A percentile compares a stretch with the other conserved stretches of the same genome.
Conservation (phyloP, 2,113 vertebrate species). For the Tenebrosternarchus preto region DNA sequence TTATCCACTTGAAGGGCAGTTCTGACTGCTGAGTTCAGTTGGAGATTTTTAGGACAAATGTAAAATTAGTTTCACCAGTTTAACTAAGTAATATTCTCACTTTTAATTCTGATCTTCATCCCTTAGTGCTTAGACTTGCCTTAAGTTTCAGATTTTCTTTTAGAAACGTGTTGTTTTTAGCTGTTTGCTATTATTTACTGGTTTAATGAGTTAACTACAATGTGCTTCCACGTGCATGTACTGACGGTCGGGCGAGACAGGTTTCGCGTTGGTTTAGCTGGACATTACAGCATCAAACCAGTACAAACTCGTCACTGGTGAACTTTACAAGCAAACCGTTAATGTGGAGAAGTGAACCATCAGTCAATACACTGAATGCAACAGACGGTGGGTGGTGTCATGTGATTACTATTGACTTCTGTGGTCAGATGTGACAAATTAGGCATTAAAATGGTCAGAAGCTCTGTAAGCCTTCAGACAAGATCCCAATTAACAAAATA, state of each 20-base stretch:
- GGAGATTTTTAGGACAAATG: background rate
- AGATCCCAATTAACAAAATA: background rate
- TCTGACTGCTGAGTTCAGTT: background rate
- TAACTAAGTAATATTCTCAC: background rate
- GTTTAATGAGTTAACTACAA: background rate
- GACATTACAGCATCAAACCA: background rate
- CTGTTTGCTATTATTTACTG: conserved; percentile 3
- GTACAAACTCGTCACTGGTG: background rate
- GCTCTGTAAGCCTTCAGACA: no score
- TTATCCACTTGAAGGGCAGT: background rate
- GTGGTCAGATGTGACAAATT: background rate
- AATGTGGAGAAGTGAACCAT: background rate
- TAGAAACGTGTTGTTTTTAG: conserved; percentile 4
- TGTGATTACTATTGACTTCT: conserved; percentile 10
- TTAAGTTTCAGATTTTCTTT: conserved; percentile 46
- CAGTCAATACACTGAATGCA: background rate
- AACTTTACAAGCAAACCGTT: background rate
- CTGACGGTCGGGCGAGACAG: no score
- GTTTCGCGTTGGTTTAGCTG: no score
- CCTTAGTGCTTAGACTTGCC: conserved; percentile 49
- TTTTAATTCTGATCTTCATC: background rate
- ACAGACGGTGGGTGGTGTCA: background rate
- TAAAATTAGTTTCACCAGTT: no score
- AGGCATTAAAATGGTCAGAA: no score
- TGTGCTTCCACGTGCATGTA: no score